These are phyloP conservation scores for Dryoscopus gambensis DNA, from an alignment of 2,113 vertebrate genomes.

Conservation along the genomic window DNA sequence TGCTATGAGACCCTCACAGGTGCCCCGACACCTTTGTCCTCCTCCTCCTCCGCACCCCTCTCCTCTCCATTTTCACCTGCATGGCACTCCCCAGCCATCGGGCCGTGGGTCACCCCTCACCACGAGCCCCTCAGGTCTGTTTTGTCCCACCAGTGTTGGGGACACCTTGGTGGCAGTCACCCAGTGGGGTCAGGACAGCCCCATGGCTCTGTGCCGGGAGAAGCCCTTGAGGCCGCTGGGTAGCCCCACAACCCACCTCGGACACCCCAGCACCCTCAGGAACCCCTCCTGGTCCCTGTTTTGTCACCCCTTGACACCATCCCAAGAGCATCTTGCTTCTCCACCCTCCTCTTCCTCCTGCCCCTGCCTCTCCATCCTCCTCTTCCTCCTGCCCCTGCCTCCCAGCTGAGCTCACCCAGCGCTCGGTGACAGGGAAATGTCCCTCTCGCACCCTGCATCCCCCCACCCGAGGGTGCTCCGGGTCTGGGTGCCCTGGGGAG, in stretches of 20 bases:
- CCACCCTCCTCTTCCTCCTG: not conserved
- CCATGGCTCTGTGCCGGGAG: not conserved
- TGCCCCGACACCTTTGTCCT: accelerated
- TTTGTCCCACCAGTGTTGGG: not conserved
- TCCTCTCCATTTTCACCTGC: not conserved
- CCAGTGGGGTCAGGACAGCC: not conserved
- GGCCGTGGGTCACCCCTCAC: accelerated
- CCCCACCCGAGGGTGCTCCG: not conserved
- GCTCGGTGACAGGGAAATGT: not conserved
- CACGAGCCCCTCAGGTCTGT: accelerated
- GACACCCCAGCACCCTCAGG: not conserved
- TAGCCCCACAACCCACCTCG: not conserved
- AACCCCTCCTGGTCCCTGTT: not conserved
- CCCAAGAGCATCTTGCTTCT: not conserved
- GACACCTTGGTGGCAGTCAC: not conserved
- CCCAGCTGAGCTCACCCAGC: not conserved
- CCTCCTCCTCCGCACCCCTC: not conserved
- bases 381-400: not conserved
- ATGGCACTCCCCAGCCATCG: accelerated
- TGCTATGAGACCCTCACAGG: not conserved
- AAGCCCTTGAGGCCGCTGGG: not conserved
- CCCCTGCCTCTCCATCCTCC: not conserved
- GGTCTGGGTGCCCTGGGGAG: not conserved
- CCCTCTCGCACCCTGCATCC: not conserved
- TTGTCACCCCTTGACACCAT: not conserved